Percentiles rank a stretch among this genome's conserved stretches.
Conservation (phyloP, 2,113 vertebrate species). For the Dasypus novemcinctus region DNA sequence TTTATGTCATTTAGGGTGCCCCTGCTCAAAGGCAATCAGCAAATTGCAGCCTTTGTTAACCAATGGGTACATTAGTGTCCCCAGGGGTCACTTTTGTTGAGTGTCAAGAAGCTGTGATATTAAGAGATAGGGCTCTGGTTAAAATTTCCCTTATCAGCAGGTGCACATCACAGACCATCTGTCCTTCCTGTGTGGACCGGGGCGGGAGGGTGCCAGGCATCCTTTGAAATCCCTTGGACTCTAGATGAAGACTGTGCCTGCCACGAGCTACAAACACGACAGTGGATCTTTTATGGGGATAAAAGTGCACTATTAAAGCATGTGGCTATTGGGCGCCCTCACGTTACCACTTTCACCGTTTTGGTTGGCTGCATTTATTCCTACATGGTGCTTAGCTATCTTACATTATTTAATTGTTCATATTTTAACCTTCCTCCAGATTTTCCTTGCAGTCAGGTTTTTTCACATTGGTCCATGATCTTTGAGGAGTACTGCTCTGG, state of each 20-base stretch:
- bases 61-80: neutral
- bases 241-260: neutral
- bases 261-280: neutral
- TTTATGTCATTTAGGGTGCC: neutral
- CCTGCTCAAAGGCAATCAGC: neutral
- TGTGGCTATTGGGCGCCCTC: neutral
- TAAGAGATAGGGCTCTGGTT: neutral
- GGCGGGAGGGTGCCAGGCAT: neutral
- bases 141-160: neutral
- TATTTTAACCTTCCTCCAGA: slow-evolving; percentile 5
- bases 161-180: neutral
- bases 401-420: neutral
- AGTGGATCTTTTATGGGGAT: neutral
- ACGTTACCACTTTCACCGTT: neutral
- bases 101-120: neutral
- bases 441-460: neutral
- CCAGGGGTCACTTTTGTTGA: neutral
- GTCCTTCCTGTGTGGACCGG: neutral
- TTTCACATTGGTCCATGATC: neutral
- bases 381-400: neutral
- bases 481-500: neutral
- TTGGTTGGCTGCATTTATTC: neutral
- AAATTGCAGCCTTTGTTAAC: slow-evolving; percentile 1
- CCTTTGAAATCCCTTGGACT: neutral
- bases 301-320: neutral